Conservation (phyloP, 2,113 vertebrate species). For the Stegostoma tigrinum region DNA sequence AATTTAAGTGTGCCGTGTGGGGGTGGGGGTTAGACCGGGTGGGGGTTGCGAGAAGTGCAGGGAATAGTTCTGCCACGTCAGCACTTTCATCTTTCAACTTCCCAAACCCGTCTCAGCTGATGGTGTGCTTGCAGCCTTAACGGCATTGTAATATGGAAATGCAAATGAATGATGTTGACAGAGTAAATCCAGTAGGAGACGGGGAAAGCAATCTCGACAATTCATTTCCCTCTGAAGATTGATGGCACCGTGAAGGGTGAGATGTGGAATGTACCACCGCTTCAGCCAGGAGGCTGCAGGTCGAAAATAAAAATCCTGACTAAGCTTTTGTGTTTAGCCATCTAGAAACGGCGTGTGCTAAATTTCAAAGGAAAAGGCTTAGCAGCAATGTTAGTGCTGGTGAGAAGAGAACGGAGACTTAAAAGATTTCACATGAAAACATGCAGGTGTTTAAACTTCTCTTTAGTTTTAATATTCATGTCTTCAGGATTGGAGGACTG, state of each 20-base stretch:
- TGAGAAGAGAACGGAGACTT: neutral
- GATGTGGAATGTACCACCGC: neutral
- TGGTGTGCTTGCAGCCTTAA: neutral
- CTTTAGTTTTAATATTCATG: neutral
- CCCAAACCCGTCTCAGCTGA: neutral
- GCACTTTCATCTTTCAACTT: neutral
- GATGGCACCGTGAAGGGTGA: neutral
- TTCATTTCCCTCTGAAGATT: slow-evolving; percentile 34
- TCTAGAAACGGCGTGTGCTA: neutral
- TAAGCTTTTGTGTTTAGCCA: neutral
- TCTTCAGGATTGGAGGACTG: neutral
- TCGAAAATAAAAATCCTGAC: neutral
- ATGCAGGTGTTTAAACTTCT: neutral
- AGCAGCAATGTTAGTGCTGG: neutral
- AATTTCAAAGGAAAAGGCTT: neutral
- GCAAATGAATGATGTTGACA: slow-evolving; percentile 30
- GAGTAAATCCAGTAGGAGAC: neutral
- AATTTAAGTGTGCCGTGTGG: neutral
- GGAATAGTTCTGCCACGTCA: slow-evolving; percentile 14
- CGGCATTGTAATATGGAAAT: slow-evolving; percentile 12
- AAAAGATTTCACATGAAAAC: neutral
- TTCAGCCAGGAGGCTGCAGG: neutral
- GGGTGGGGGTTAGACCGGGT: neutral
- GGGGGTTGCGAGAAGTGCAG: neutral
- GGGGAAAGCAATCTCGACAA: neutral